Percentiles rank a stretch among this genome's conserved stretches.
Evolutionary conservation across 2,797 vertebrate genomes (phyloP).

Genomic region (Enteromius afrohamiltoni): DNA sequence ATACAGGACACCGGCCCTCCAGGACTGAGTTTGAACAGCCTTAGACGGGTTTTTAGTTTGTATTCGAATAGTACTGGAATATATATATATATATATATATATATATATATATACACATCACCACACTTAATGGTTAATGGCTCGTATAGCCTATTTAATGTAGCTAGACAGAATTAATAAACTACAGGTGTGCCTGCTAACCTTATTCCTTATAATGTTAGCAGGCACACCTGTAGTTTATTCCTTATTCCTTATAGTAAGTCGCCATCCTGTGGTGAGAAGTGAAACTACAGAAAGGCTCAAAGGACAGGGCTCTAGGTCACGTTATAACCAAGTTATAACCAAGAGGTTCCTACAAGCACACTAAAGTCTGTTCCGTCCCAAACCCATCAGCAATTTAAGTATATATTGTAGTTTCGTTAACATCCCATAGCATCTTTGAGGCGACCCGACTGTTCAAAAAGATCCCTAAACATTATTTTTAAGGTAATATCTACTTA

Average conservation of each 20-base stretch:
- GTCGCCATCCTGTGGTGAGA: slow-evolving; percentile 35
- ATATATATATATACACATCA: too few species aligned
- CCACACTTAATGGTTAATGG: neutral
- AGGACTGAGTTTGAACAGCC: too few species aligned
- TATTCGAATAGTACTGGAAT: neutral
- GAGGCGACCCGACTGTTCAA: too few species aligned
- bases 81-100: neutral
- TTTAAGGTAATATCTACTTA: neutral
- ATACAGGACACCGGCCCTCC: too few species aligned
- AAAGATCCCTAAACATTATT: neutral
- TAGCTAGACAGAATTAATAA: neutral
- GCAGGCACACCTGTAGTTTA: too few species aligned
- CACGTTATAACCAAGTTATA: neutral
- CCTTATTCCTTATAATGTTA: slow-evolving; percentile 16
- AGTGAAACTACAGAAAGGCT: neutral
- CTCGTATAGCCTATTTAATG: neutral
- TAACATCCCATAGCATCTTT: neutral
- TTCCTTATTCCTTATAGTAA: slow-evolving; percentile 11
- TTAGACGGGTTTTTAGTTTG: neutral
- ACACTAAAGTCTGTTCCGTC: neutral
- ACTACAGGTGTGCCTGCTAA: neutral
- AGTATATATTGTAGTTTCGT: neutral
- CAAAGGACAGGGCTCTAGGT: slow-evolving; percentile 11
- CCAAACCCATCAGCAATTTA: neutral
- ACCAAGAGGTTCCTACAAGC: neutral